phyloP scores from a whole-genome alignment of 30 jellyfish, hydroid and myxozoan species.

The Catostylus mosaicus region DNA sequence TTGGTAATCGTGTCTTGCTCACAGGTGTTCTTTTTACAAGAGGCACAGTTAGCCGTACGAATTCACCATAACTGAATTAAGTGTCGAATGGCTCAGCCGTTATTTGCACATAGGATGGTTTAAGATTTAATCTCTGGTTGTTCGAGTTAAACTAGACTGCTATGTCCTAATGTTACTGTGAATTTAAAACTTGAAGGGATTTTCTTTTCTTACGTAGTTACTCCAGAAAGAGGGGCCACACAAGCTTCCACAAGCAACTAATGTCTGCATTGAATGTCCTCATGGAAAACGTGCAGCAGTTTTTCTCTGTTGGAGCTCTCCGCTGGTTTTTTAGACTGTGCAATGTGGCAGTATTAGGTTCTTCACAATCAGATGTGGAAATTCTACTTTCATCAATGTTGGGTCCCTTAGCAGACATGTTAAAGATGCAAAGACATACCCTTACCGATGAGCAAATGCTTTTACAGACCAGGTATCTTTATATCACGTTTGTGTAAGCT shows the following conservation, averaged over 20 bases:
- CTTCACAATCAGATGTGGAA: conserved; percentile 8
- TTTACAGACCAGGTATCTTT: conserved; percentile 47
- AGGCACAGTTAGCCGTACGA: too few species aligned
- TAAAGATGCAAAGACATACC: conserved; percentile 12
- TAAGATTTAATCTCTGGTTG: too few species aligned
- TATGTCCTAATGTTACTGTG: too few species aligned
- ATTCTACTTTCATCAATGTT: conserved; percentile 33
- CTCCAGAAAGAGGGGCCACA: conserved; percentile 4
- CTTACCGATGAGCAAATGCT: conserved; percentile 45
- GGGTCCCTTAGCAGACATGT: conserved; percentile 21
- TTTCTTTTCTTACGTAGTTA: background rate
- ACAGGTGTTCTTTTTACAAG: too few species aligned
- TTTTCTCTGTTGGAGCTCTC: conserved; percentile 79
- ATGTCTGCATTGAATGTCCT: conserved; percentile 11
- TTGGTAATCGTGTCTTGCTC: too few species aligned
- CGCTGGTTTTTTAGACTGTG: conserved; percentile 85
- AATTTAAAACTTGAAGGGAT: too few species aligned
- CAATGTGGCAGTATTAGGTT: conserved; percentile 21
- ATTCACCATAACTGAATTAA: too few species aligned
- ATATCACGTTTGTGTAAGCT: background rate
- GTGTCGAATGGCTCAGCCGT: too few species aligned
- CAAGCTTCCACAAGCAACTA: conserved; percentile 11
- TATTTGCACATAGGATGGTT: too few species aligned
- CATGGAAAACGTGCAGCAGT: conserved; percentile 12
- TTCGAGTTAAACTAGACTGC: too few species aligned